phyloP scores from a whole-genome alignment of 2,888 invertebrate species.

The Dasypogon diadema region DNA sequence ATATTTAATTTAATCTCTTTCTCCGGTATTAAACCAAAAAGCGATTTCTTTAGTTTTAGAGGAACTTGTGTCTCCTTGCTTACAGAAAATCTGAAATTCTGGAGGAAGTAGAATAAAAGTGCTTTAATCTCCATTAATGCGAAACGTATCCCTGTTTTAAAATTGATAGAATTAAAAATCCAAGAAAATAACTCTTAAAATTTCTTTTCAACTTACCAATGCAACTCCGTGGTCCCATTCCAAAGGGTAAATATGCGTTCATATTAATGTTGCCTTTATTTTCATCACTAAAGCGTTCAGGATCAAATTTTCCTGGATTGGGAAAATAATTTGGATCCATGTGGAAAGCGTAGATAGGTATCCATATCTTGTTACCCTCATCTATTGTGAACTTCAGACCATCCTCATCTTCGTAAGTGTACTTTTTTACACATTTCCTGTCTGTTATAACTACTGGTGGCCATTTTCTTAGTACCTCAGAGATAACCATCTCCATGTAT shows the following conservation, averaged over 20 bases:
- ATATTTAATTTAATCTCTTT: slow-evolving; percentile 65
- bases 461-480: slow-evolving; percentile 72
- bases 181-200: neutral
- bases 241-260: slow-evolving; percentile 71
- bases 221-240: slow-evolving; percentile 74
- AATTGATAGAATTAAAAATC: neutral
- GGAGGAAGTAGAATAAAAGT: slow-evolving; percentile 63
- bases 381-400: slow-evolving; percentile 62
- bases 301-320: slow-evolving; percentile 72
- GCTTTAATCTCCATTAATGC: slow-evolving; percentile 66
- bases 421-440: slow-evolving; percentile 71
- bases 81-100: slow-evolving; percentile 62
- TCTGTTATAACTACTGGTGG: slow-evolving; percentile 69
- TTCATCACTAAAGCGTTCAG: slow-evolving; percentile 72
- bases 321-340: slow-evolving; percentile 71
- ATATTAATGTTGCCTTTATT: slow-evolving; percentile 70
- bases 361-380: slow-evolving; percentile 61
- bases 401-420: slow-evolving; percentile 63
- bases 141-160: slow-evolving; percentile 63
- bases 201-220: slow-evolving; percentile 69
- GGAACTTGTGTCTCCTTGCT: slow-evolving; percentile 63
- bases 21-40: slow-evolving; percentile 62
- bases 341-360: slow-evolving; percentile 70
- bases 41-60: slow-evolving; percentile 58
- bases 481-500: slow-evolving; percentile 72